Evolutionary conservation across 1,140 invertebrate species (phyloP), one percentile per base, ranked within the genome.

Genomic region (Ridgeia piscesae): DNA sequence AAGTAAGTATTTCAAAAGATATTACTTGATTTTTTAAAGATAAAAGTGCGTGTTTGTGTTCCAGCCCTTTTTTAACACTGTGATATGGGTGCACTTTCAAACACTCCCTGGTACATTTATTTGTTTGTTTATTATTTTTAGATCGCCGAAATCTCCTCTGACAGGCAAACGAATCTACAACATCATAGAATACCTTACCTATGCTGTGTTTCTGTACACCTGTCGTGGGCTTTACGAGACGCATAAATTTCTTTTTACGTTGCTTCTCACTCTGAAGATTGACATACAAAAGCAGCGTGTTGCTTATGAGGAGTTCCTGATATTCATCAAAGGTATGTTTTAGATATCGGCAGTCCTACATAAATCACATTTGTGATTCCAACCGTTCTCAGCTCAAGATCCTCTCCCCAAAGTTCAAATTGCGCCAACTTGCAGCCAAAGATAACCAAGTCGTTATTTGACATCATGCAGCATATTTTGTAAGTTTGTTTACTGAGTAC

Each of bases 211-310:
- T 97, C 97, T 97, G 42, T 99, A 99, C 94, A 98, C 98, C 33
- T 97, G 98, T 93, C 96, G 99, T 89, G 98, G 98, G 96, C 97
- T 99, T 6, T 99, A 99, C 95, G 98, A 99, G 95, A 97, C 97
- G 34, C 98, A 99, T 95, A 99, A 99, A 95, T 97, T 97, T 95
- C 96, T 99, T 27, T 99, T 99, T 95, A 99, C 98, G 0, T 95
- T 99, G 27, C 98, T 99, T 97, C 96, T 99, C 94, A 98, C 98
- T 0, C 98, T 99, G 96, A 99, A 99, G 96, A 99, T 99, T 93
- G 98, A 99, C 95, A 97, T 98, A 93, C 91, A 93, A 88, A 92
- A 91, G 33, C 88, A 92, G 6, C 58, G n/a, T n/a, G 98, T 99
- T 93, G 98, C 97, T 4, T 98, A 99, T 94, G 97, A 98, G 58